A percentile compares a stretch with the other conserved stretches of the same genome.
Conservation (phyloP, 2,113 vertebrate species). For the Sphyrna mokarran region DNA sequence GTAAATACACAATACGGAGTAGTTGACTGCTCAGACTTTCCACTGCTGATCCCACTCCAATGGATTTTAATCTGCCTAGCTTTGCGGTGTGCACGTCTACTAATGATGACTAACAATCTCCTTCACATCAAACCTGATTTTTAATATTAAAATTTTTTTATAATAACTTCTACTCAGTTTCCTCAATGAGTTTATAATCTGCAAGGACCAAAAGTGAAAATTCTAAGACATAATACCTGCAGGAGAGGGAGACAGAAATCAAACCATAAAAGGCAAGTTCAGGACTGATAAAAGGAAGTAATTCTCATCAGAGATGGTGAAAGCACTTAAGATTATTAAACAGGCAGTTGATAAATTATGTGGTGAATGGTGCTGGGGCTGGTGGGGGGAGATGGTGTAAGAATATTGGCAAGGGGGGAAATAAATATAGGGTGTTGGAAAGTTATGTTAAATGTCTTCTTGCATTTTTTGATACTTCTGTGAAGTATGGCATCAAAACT, state of each 20-base stretch:
- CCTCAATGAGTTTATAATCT: neutral
- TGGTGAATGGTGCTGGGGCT: neutral
- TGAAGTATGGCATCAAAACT: neutral
- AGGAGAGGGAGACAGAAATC: neutral
- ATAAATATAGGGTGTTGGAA: neutral
- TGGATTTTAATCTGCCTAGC: constrained; percentile 11
- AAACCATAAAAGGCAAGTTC: neutral
- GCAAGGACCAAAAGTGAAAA: neutral
- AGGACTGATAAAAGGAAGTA: neutral
- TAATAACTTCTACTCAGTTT: neutral
- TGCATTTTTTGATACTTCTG: neutral
- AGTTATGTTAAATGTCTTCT: neutral
- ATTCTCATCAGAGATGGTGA: neutral
- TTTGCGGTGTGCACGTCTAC: neutral
- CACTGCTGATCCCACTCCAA: constrained; percentile 27
- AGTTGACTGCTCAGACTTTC: constrained; percentile 17
- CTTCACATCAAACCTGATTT: neutral
- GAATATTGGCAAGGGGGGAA: neutral
- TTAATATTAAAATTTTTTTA: neutral
- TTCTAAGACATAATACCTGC: neutral
- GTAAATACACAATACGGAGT: neutral
- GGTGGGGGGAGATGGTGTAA: neutral
- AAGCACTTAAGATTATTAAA: neutral
- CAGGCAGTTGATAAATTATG: neutral
- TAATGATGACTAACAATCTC: neutral